Base-by-base conservation (phyloP, 2,888 invertebrate genomes). In the Amphipoea oculea region DNA sequence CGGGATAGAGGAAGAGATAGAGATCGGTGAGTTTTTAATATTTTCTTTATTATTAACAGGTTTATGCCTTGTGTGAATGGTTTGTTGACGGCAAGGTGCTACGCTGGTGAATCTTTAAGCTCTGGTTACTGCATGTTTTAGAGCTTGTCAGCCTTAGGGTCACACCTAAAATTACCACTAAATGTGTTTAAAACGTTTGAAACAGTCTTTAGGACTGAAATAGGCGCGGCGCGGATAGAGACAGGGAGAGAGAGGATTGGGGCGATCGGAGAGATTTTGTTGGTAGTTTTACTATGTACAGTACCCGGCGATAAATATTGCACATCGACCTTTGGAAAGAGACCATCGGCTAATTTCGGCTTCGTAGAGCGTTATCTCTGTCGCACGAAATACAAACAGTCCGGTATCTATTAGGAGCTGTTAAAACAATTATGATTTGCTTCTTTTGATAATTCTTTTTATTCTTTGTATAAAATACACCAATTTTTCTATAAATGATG, bases 1-100 rank as follows among this genome's bases (percentile, higher is more conserved):
- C 40, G 84, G 23, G 79, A 84, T 6, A 78, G 85, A 12, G 85
- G 85, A 1, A 71, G 86, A 42, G 86, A 83, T 57, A 73, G 86
- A 11, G 87, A 84, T 51, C 73, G 85, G 87, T 84, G 40, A 86
- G 84, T 68, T 54, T 45, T 5, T 36, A 0, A 57, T 76, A 1
- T 48, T 57, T n/a, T 1, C 54, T 17, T n/a, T 48, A 4, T 48
- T 69, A 29, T 48, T 48, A 36, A 45, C 9, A n/a, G n/a, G n/a
- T 67, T 42, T 2, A 67, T 67, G 67, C 7, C n/a, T 67, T n/a
- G 42, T 67, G 42, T 14, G 42, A 42, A 42, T 67, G 6, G 42
- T 42, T 23, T 42, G 60, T 57, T 57, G 57, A 57, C 23, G 3
- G 57, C 23, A 23, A 57, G 57, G 7, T 2, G 23, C 20, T 23